Evolutionary conservation across 2,888 invertebrate species (phyloP).

Genomic region (Carpatolechia fugitivella): DNA sequence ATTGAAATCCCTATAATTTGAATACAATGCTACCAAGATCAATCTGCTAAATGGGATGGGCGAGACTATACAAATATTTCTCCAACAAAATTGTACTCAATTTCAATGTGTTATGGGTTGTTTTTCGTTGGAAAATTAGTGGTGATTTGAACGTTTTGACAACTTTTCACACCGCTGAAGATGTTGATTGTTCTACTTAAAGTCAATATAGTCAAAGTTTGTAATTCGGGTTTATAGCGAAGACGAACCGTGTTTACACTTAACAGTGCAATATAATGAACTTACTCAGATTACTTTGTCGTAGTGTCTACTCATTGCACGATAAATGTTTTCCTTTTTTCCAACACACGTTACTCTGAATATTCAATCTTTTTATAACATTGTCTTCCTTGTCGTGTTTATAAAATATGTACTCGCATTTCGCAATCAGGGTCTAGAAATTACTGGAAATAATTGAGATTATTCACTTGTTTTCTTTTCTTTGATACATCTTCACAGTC

Average conservation of each 20-base stretch:
- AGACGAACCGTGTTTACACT: background rate
- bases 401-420: too few relatives aligned
- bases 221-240: background rate
- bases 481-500: too few relatives aligned
- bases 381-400: too few relatives aligned
- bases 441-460: too few relatives aligned
- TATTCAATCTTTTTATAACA: too few relatives aligned
- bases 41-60: conserved; percentile 63
- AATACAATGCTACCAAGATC: conserved; percentile 76
- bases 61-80: conserved; percentile 37
- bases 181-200: conserved; percentile 45
- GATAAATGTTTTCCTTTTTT: too few relatives aligned
- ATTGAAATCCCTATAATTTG: conserved; percentile 75
- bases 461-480: too few relatives aligned
- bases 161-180: conserved; percentile 55
- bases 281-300: too few relatives aligned
- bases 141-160: conserved; percentile 22
- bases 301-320: too few relatives aligned
- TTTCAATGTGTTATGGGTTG: conserved; percentile 5
- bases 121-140: conserved; percentile 5
- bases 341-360: too few relatives aligned
- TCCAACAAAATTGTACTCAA: conserved; percentile 17
- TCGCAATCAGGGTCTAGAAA: too few relatives aligned
- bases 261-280: background rate
- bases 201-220: conserved; percentile 30